Evolutionary conservation across 2,113 vertebrate genomes (phyloP), one percentile per base, ranked within the genome.

Genomic region (Poicephalus meyeri): DNA sequence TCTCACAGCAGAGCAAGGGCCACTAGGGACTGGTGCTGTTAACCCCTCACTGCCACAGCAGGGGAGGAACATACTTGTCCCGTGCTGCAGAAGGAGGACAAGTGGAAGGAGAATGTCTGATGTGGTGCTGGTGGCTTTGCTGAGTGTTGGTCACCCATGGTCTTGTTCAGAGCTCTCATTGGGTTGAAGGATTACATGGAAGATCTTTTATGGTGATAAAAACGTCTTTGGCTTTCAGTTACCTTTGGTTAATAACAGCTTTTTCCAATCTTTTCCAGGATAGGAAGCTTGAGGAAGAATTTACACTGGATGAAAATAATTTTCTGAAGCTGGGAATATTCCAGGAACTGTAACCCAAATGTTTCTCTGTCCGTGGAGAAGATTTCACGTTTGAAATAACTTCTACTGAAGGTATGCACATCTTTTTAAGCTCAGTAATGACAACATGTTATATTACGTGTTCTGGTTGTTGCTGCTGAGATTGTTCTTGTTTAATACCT

Each of bases 331-430:
- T 97, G 98, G 96, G 93, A 97, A 72, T 97, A 89, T 93, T 98
- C 97, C 98, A 97, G 97, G 97, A 97, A 98, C 98, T 97, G 96
- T 98, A 97, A 97, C 96, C 97, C 98, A 98, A 98, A 99, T 99
- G 98, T 98, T 98, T 98, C 98, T 98, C 98, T 98, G 98, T 96
- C 98, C 88, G 98, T 97, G 97, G 97, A 98, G 96, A 96, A 98
- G 98, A 97, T 98, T 98, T 98, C 96, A 98, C 97, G 0, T 95
- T 95, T 97, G 97, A 97, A 95, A 24, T 70, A 81, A 94, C 91
- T 96, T 92, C 85, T 88, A 23, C 69, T 73, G 82, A 96, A 97
- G 97, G 97, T 98, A 96, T 19, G 95, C 16, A 5, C 35, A 5
- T 31, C n/a, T n/a, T 18, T 24, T 31, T 8, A 18, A 49, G 37